Percentiles rank a stretch among this genome's conserved stretches.
These are phyloP conservation scores for Chloroclystis v-ata DNA, from an alignment of 2,888 invertebrate genomes.

Conservation along the genomic window DNA sequence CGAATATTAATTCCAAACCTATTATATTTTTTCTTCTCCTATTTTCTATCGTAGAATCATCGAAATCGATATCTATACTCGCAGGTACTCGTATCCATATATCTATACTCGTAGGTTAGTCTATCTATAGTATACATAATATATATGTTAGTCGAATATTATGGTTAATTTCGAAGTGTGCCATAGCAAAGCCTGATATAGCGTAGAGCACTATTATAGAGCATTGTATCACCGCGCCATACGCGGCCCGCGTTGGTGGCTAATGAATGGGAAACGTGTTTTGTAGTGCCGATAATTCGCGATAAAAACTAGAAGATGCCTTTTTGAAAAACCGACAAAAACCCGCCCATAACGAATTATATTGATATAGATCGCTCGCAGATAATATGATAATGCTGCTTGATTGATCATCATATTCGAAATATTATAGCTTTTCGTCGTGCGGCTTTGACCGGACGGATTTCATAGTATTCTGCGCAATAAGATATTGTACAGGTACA, in stretches of 20 bases:
- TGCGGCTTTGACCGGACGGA: no score
- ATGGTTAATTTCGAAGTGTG: not conserved
- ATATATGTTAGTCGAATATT: no score
- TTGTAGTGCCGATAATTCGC: slow-evolving; percentile 22
- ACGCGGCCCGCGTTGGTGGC: slow-evolving; percentile 16
- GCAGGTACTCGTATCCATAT: no score
- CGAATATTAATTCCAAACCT: no score
- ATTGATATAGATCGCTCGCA: slow-evolving; percentile 9
- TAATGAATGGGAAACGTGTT: slow-evolving; percentile 28
- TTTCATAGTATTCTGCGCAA: no score
- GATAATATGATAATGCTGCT: not conserved
- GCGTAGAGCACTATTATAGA: slow-evolving; percentile 10
- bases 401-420: not conserved
- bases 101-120: no score
- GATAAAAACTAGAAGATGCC: slow-evolving; percentile 16
- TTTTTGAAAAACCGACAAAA: slow-evolving; percentile 12
- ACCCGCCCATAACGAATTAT: slow-evolving; percentile 3
- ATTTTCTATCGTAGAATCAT: no score
- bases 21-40: no score
- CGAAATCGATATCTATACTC: no score
- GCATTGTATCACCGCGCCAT: slow-evolving; percentile 28
- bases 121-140: no score
- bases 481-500: no score
- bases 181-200: not conserved
- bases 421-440: no score